Evolutionary conservation across 2,797 vertebrate genomes (phyloP), one percentile per base, ranked within the genome.

Genomic region (Rhinatrema bivittatum): DNA sequence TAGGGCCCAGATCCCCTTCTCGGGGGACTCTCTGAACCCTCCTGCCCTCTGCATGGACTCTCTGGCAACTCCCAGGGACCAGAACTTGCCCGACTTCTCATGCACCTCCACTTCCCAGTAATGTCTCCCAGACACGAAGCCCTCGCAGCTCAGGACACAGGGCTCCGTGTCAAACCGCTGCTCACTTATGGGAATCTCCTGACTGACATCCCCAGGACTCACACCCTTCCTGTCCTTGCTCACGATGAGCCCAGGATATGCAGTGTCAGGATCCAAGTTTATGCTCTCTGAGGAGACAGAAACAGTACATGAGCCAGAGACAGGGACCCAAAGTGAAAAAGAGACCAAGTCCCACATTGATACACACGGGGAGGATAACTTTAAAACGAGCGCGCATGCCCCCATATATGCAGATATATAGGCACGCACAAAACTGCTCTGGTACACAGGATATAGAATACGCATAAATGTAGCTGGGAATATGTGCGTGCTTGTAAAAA

Each of bases 91-190:
- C 7, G 16, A 25, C 9, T 27, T n/a, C 15, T 23, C 23, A 11
- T 16, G 16, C 31, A 43, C 40, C 7, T 33, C 32, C 18, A 25
- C 40, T 32, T 34, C 31, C 40, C 40, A 42, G 16, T 31, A 42
- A 26, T 42, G 30, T n/a, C 19, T 32, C 9, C 39, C 39, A 19
- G 30, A 19, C 25, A 16, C 16, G 22, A 43, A 43, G 6, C 31
- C 32, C 11, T 43, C 32, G 3, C 25, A 22, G 21, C 19, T 40
- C 18, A 43, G 32, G 15, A 35, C 32, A 28, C 10, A 20, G 8
- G 7, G 12, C n/a, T 7, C 5, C 7, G 3, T 5, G 20, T 10
- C 20, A 21, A 43, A 43, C 15, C 40, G 19, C 18, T 28, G 10
- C 6, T 19, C 19, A 23, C 11, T 21, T 3, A 18, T 14, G n/a